Conservation (phyloP, 2,888 invertebrate genomes). For the Siphonodentalium dalli region DNA sequence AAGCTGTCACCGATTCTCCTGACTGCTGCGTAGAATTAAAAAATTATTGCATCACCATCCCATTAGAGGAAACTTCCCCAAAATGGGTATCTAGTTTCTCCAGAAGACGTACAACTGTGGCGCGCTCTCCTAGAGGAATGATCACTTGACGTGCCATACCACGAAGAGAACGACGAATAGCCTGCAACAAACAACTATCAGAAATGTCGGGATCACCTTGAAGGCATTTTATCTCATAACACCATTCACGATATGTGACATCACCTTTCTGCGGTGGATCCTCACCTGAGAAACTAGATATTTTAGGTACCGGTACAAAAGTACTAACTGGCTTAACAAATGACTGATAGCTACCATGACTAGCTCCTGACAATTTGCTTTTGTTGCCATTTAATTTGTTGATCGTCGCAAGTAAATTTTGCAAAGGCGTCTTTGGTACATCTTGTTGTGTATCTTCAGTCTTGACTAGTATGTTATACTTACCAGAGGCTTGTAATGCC, state of each 20-base stretch:
- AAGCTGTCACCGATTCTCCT: conserved; percentile 17
- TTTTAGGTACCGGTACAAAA: conserved; percentile 19
- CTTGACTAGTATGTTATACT: too few relatives aligned
- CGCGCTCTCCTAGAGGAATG: conserved; percentile 15
- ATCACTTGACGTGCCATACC: conserved; percentile 18
- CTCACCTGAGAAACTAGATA: conserved; percentile 14
- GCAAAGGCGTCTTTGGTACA: too few relatives aligned
- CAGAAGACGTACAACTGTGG: conserved; percentile 8
- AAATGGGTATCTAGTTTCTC: conserved; percentile 11
- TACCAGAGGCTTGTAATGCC: too few relatives aligned
- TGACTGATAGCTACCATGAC: too few relatives aligned
- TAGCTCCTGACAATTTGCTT: too few relatives aligned
- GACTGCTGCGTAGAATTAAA: conserved; percentile 11
- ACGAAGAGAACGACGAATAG: conserved; percentile 12
- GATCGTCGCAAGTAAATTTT: too few relatives aligned
- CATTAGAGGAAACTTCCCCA: conserved; percentile 15
- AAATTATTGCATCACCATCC: conserved; percentile 20
- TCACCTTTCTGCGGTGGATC: conserved; percentile 21
- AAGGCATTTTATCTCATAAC: conserved; percentile 12
- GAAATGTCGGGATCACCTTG: conserved; percentile 1
- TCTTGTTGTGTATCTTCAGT: too few relatives aligned
- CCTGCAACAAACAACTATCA: conserved; percentile 1
- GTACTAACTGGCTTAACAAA: too few relatives aligned
- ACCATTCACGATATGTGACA: conserved; percentile 14
- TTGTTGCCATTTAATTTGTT: too few relatives aligned